phyloP scores from a whole-genome alignment of 2,797 vertebrate species.

The Lacerta viridis region DNA sequence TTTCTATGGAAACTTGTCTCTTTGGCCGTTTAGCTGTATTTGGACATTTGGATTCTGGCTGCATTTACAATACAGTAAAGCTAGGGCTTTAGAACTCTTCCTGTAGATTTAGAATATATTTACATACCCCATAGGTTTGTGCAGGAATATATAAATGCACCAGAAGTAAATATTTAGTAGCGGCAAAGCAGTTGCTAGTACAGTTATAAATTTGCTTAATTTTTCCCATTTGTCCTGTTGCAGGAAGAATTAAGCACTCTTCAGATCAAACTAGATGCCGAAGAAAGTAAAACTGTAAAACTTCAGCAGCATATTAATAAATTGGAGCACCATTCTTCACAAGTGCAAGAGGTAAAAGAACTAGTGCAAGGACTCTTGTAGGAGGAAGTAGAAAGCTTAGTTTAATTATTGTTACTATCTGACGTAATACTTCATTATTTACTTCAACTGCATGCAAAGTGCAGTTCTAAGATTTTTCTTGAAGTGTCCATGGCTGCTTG shows the following conservation, averaged over 20 bases:
- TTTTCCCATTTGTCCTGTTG: slow-evolving; percentile 47
- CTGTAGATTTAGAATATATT: no score
- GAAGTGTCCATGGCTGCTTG: neutral
- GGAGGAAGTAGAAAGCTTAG: neutral
- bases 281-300: slow-evolving; percentile 89
- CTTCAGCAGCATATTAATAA: slow-evolving; percentile 88
- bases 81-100: no score
- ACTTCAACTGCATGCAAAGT: neutral
- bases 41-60: neutral
- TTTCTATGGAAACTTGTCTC: neutral
- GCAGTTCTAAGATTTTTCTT: neutral
- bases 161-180: neutral
- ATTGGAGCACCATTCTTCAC: slow-evolving; percentile 88
- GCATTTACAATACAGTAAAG: neutral
- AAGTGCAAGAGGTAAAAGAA: slow-evolving; percentile 83
- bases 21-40: neutral
- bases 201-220: slow-evolving; percentile 33
- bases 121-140: neutral
- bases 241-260: slow-evolving; percentile 88
- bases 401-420: neutral
- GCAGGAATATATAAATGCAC: neutral
- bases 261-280: slow-evolving; percentile 88
- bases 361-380: neutral
- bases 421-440: neutral
- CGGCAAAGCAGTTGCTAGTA: no score